phyloP scores from a whole-genome alignment of 2,888 invertebrate genomes.

The Agrotis segetum region DNA sequence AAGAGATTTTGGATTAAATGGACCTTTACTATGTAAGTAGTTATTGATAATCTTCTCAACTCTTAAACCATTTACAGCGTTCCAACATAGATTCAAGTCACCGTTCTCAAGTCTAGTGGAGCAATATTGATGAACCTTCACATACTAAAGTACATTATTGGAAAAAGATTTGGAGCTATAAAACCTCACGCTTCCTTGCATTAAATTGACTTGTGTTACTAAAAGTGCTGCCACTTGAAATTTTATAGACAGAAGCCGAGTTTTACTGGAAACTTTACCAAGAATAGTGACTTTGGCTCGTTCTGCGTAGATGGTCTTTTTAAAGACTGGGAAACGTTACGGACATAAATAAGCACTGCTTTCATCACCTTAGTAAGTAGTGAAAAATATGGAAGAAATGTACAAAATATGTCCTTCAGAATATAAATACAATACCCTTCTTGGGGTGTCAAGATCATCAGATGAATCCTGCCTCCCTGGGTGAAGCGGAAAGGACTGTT shows the following conservation, averaged over 20 bases:
- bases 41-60: constrained; percentile 2
- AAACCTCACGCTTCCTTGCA: constrained; percentile 52
- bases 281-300: neutral
- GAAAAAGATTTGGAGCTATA: constrained; percentile 61
- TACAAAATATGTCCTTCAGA: no score
- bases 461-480: no score
- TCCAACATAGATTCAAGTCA: constrained; percentile 20
- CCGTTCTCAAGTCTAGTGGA: constrained; percentile 24
- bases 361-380: no score
- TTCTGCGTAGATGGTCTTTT: neutral
- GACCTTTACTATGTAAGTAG: neutral
- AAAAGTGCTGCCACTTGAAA: constrained; percentile 48
- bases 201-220: constrained; percentile 48
- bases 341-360: no score
- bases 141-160: constrained; percentile 59
- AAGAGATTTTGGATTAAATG: constrained; percentile 3
- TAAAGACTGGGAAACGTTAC: no score
- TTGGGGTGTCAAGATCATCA: no score
- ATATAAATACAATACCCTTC: no score
- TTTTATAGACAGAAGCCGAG: constrained; percentile 28
- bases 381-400: no score
- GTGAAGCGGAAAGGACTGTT: no score
- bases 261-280: neutral
- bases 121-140: constrained; percentile 48
- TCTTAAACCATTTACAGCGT: neutral